phyloP scores from a whole-genome alignment of 2,888 invertebrate species.

The Scaptomyza caliginosa region DNA sequence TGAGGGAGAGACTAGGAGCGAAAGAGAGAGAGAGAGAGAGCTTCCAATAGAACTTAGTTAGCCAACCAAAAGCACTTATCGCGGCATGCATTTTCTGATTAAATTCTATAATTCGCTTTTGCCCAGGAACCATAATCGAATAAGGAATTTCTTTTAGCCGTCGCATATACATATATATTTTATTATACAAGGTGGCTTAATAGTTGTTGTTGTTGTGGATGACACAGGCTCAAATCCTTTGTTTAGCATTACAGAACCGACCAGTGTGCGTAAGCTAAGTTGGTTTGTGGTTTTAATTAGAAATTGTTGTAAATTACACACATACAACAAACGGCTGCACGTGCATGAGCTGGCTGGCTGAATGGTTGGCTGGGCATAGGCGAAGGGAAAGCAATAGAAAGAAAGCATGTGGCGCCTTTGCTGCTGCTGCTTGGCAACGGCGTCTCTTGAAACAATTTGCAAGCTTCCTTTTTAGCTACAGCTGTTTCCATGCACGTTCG shows the following conservation, averaged over 20 bases:
- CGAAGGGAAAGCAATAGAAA: constrained; percentile 2
- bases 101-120: constrained; percentile 1
- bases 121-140: neutral
- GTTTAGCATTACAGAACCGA: too few species aligned
- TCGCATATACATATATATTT: too few species aligned
- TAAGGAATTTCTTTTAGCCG: neutral
- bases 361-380: too few species aligned
- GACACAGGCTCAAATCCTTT: too few species aligned
- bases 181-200: too few species aligned
- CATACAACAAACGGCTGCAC: too few species aligned
- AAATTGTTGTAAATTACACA: too few species aligned
- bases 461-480: constrained; percentile 38
- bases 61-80: constrained; percentile 7
- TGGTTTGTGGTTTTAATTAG: too few species aligned
- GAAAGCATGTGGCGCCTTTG: neutral
- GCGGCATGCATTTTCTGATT: constrained; percentile 1
- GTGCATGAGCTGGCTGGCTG: constrained; percentile 25
- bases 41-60: neutral
- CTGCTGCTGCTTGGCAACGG: constrained; percentile 40
- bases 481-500: constrained; percentile 57
- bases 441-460: constrained; percentile 19
- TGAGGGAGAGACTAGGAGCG: neutral
- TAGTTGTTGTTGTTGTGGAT: too few species aligned
- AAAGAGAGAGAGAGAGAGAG: neutral
- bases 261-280: too few species aligned